Conservation (phyloP, 2,113 vertebrate genomes). For the Ceyx margarethae region DNA sequence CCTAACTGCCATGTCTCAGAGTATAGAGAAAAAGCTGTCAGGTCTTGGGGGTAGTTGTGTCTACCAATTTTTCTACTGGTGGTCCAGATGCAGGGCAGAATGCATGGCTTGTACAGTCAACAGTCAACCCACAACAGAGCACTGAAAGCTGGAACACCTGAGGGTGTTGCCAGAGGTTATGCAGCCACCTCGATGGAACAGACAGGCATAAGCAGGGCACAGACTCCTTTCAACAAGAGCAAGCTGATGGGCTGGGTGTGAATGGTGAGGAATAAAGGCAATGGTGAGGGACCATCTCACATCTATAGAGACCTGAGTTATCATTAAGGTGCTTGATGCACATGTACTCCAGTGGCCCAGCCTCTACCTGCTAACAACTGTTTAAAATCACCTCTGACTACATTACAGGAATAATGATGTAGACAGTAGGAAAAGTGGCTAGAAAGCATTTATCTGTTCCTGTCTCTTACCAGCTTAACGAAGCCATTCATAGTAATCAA, state of each 20-base stretch:
- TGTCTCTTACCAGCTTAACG: neutral
- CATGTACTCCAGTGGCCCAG: neutral
- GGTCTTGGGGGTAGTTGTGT: neutral
- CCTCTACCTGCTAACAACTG: neutral
- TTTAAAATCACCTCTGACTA: neutral
- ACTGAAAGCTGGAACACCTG: neutral
- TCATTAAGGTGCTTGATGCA: neutral
- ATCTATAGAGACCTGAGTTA: neutral
- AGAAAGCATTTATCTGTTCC: neutral
- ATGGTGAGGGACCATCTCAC: neutral
- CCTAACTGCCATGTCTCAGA: neutral
- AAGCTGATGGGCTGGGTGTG: neutral
- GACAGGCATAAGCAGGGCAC: neutral
- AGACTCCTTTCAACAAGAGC: neutral
- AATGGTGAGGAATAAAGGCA: neutral
- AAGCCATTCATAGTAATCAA: neutral
- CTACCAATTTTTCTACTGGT: neutral
- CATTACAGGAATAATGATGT: neutral
- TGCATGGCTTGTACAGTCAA: neutral
- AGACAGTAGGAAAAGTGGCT: neutral
- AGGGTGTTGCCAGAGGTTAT: neutral
- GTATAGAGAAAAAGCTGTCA: neutral
- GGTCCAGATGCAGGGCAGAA: neutral
- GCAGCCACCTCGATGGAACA: neutral
- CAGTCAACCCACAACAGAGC: neutral